Conservation (phyloP, 2,888 invertebrate genomes). For the Ochlodes sylvanus region DNA sequence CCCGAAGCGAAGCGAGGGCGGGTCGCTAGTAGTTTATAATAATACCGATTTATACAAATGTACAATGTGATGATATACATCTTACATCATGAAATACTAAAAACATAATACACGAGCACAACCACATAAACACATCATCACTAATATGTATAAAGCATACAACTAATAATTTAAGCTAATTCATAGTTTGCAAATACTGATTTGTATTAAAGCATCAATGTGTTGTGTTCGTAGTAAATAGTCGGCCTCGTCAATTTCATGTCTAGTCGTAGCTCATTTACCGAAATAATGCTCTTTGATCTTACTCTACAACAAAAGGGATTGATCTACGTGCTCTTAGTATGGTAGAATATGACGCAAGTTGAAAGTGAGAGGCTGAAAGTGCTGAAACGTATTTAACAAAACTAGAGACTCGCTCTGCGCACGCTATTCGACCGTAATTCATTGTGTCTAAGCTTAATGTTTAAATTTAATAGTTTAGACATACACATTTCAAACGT, state of each 20-base stretch:
- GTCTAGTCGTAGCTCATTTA: slow-evolving; percentile 51
- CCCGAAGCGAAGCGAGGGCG: too few species aligned
- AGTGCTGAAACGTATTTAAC: background rate
- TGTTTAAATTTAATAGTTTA: too few species aligned
- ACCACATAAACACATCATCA: background rate
- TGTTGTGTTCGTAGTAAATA: background rate
- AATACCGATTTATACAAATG: too few species aligned
- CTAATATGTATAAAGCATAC: background rate
- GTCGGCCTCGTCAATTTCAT: slow-evolving; percentile 54
- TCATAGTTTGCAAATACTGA: slow-evolving; percentile 19
- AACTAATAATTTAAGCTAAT: slow-evolving; percentile 12
- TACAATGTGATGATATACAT: too few species aligned
- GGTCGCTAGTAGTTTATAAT: too few species aligned
- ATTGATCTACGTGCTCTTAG: slow-evolving; percentile 54
- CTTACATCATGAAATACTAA: too few species aligned
- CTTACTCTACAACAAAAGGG: slow-evolving; percentile 56
- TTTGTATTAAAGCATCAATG: slow-evolving; percentile 8
- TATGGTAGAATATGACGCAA: slow-evolving; percentile 8
- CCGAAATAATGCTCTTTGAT: slow-evolving; percentile 63
- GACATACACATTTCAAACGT: too few species aligned
- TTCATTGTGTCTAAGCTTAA: too few species aligned
- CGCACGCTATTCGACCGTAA: too few species aligned
- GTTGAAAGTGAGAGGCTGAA: slow-evolving; percentile 19
- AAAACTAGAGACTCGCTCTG: too few species aligned
- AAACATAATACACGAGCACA: too few species aligned